Base-by-base conservation (phyloP, 2,888 invertebrate genomes). In the Chalcosyrphus nemorum region DNA sequence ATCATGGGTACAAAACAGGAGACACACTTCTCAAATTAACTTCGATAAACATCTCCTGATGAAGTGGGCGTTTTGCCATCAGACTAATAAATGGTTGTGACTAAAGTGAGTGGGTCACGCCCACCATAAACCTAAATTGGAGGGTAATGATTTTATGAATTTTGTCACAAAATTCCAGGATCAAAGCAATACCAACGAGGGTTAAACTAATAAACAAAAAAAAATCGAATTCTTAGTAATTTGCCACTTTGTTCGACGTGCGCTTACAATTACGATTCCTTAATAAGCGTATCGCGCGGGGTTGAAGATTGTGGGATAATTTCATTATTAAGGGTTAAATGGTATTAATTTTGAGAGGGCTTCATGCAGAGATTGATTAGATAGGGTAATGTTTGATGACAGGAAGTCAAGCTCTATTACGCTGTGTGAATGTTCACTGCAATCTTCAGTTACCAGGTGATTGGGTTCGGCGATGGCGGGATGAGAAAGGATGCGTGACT, bases 11-110 rank as follows among this genome's bases (percentile, higher is more conserved):
- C 2, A 38, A 27, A 35, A 19, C 27, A 35, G 54, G 66, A 56
- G 52, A 59, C 81, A 82, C 81, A 82, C 81, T 82, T 84, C 84
- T 84, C 75, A 29, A 75, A 75, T 84, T 84, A 84, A 54, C 80
- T 65, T 41, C 65, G 70, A 84, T 84, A 84, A 84, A 57, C 84
- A 75, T 80, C 80, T 21, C 2, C 70, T 80, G 63, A 84, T 75
- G 57, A 80, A 52, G 70, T 70, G 80, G 80, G 74, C 70, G 80
- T 56, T 70, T 50, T 45, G 50, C 32, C 65, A 77, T 72, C 54
- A 1, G 41, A 63, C 82, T 82, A 82, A 82, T 82, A 72, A 74
- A 78, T 68, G 82, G 72, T 78, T 63, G 19, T n/a, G 24, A 63
- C 68, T 82, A 61, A 76, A 80, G 52, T 68, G 29, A 41, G 43